These are phyloP conservation scores for Patella ulyssiponensis DNA, from an alignment of 2,888 invertebrate species.

Conservation along the genomic window DNA sequence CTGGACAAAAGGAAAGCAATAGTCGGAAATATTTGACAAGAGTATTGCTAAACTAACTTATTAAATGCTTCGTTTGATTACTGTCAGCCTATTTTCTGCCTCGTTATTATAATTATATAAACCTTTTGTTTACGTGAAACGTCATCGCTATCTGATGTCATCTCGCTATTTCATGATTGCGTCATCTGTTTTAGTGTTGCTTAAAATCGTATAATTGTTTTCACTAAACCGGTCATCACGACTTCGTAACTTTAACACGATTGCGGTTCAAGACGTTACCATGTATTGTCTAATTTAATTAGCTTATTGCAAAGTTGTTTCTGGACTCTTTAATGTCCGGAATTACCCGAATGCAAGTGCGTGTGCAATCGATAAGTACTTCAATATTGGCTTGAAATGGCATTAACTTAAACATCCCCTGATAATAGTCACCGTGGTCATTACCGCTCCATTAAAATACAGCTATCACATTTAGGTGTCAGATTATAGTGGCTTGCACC, in stretches of 20 bases:
- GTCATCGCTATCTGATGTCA: conserved; percentile 5
- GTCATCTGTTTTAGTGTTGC: background rate
- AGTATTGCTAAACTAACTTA: too few relatives aligned
- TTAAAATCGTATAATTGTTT: too few relatives aligned
- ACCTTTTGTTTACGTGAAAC: background rate
- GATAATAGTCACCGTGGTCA: background rate
- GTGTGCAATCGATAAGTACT: background rate
- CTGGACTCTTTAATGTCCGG: background rate
- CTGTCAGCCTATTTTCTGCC: background rate
- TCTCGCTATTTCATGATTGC: background rate
- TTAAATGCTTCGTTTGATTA: conserved; percentile 1
- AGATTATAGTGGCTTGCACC: background rate
- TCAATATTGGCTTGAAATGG: background rate
- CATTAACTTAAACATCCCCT: background rate
- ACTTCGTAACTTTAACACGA: background rate
- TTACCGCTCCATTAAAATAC: conserved; percentile 2
- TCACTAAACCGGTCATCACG: background rate
- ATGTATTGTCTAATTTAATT: background rate
- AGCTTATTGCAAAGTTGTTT: background rate
- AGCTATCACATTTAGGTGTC: background rate
- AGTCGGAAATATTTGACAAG: too few relatives aligned
- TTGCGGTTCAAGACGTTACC: too few relatives aligned
- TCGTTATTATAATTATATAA: background rate
- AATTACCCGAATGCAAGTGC: background rate
- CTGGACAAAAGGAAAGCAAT: too few relatives aligned